Base-by-base conservation (phyloP, 2,888 invertebrate genomes). In the Drosophila picticornis region DNA sequence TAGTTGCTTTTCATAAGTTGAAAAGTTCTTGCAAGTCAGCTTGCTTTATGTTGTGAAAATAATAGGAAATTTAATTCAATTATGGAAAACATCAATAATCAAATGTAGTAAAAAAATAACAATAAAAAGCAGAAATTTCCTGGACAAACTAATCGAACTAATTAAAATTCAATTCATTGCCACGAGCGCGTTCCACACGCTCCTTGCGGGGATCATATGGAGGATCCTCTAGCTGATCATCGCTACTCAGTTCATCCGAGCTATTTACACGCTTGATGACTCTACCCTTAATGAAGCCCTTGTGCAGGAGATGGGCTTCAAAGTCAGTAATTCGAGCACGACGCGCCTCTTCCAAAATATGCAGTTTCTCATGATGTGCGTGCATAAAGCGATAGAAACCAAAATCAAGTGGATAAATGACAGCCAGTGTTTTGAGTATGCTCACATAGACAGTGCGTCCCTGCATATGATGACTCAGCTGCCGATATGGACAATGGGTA, bases 371-470 rank as follows among this genome's bases (percentile, higher is more conserved):
- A 16, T 60, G 50, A 27, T 88, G 72, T 1, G 88, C 65, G 5
- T 80, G 77, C 63, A 84, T 72, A 16, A 88, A 84, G 4, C 64
- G 70, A 31, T 85, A 67, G 11, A 58, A 69, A 9, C 59, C 16
- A 11, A 83, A 80, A 1, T 71, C 46, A 11, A 85, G 43, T 4
- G 86, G 88, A 73, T 85, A 83, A 1, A 46, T 9, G 2, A 57
- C 19, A 4, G 36, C 52, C n/a, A 53, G 1, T 7, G 51, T 19
- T 51, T 84, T 84, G 6, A 46, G 31, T 0, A 82, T 27, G 36
- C 72, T 88, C 4, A 84, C 9, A 27, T 84, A 84, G 0, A 84
- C 72, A 0, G 86, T 83, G 4, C 84, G 88, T 6, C 84, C 84
- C 4, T 56, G 59, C 55, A 31, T 43, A 22, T 53, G 52, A 58